Evolutionary conservation across 2,797 vertebrate species (phyloP), one percentile per base, ranked within the genome.

Genomic region (Gymnodraco acuticeps): DNA sequence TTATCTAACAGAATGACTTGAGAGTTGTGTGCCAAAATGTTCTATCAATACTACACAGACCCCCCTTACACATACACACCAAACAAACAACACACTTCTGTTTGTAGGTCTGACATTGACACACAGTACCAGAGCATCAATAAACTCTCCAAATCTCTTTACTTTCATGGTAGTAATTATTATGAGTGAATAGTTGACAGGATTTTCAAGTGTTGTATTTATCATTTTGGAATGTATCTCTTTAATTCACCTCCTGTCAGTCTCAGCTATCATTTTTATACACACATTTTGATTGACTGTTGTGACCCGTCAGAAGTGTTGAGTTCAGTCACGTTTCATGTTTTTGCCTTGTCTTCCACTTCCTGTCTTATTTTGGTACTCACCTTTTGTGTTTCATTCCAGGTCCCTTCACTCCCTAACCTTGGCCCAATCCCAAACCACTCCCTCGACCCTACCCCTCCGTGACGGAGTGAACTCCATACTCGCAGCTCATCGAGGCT

Each of bases 201-300:
- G 43, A 47, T 82, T 51, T 78, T 46, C 33, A 23, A 81, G 66
- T 46, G 60, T 27, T 46, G 14, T 9, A 56, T 64, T 74, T 74
- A 38, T 77, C 66, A 64, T 45, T 70, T 67, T 69, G 54, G 19
- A 75, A 47, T 27, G 43, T 64, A 46, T 69, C 56, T 61, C 31
- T 61, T 75, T 15, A 58, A 46, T 76, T 67, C 58, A 6, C 43
- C 70, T 74, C 61, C 15, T 61, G 45, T 51, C 23, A 5, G 42
- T 15, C 42, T 83, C 70, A 56, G 14, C 47, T 70, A 31, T 68
- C 67, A 60, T 56, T 66, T 59, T 66, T 59, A 68, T 69, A 45
- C 31, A 54, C 52, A 11, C 53, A 15, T 41, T 60, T 27, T 61
- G 56, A 73, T 33, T 48, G 4, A 27, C 27, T 27, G 27, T 27